Evolutionary conservation across 37 sponge, comb jelly and placozoan genomes (phyloP), one percentile per base, ranked within the genome.

Genomic region (Theonella swinhoei): DNA sequence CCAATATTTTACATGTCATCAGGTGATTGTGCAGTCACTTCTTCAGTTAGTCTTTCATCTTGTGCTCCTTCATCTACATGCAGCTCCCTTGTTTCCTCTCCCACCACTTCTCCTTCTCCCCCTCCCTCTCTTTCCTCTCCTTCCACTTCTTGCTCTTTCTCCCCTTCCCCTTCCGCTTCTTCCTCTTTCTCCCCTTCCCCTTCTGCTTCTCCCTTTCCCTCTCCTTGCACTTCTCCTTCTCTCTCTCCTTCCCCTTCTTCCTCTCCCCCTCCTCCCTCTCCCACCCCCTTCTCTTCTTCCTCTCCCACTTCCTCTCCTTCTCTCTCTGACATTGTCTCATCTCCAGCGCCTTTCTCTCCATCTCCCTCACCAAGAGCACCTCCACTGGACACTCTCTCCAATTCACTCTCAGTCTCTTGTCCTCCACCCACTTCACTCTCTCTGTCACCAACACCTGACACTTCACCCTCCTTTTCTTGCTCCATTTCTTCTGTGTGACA

Each of bases 51-150:
- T n/a, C n/a, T n/a, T n/a, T n/a, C 64, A 22, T 67, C 78, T 31
- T 20, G 3, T 11, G 7, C 58, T 74, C 41, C 69, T 30, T 62
- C 80, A 11, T 43, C 81, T 24, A 1, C 36, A 35, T 22, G 2
- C 23, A 42, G 64, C 62, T 19, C 83, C 61, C 28, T 29, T 35
- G 8, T 31, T 39, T 74, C 83, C 14, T 83, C 75, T 29, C 32
- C 25, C 28, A n/a, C 68, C 39, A 24, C 68, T 8, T 66, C 80
- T 37, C 65, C 43, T 79, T 64, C 43, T 4, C 4, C 41, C 22
- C 68, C 68, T 4, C 32, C 43, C 30, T 63, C 78, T 63, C 29
- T 37, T 23, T 25, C 65, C 30, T 34, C 78, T 19, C 32, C 66
- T 14, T 5, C 78, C 30, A 4, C 39, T 34, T 62, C 78, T n/a